Percentiles rank a stretch among this genome's conserved stretches.
Conservation (phyloP, 2,888 invertebrate species). For the Megaustenia siamemsis region DNA sequence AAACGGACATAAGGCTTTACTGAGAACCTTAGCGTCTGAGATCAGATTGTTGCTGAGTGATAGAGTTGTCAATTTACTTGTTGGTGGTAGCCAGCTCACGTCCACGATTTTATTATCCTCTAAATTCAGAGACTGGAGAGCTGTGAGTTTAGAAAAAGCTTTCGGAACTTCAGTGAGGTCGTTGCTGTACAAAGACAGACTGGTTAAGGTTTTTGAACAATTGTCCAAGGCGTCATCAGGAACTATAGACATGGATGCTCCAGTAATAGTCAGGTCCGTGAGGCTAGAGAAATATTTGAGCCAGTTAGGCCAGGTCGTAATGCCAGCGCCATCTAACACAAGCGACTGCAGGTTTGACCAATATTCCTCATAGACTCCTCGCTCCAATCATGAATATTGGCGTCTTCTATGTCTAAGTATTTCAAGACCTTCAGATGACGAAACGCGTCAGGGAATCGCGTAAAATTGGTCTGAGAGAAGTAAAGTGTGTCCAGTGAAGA, state of each 20-base stretch:
- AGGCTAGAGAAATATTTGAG: neutral
- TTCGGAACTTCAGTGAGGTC: neutral
- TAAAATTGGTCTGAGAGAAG: no score
- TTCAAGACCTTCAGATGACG: no score
- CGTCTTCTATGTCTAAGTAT: no score
- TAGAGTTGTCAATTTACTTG: neutral
- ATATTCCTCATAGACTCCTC: neutral
- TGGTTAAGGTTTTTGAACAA: neutral
- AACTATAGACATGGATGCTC: neutral
- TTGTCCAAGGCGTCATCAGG: neutral
- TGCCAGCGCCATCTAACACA: neutral
- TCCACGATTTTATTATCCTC: neutral
- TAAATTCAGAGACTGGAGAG: neutral
- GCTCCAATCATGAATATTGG: no score
- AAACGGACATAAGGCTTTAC: neutral
- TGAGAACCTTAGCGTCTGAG: neutral
- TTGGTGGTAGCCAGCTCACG: neutral
- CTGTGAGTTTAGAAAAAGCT: neutral
- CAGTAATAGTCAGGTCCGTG: neutral
- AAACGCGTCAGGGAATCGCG: no score
- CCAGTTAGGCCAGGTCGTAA: conserved; percentile 16
- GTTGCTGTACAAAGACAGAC: neutral
- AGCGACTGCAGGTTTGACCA: neutral
- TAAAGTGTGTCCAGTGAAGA: no score
- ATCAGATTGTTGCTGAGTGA: neutral